phyloP scores from a whole-genome alignment of 2,797 vertebrate genomes.

The Silurus aristotelis region DNA sequence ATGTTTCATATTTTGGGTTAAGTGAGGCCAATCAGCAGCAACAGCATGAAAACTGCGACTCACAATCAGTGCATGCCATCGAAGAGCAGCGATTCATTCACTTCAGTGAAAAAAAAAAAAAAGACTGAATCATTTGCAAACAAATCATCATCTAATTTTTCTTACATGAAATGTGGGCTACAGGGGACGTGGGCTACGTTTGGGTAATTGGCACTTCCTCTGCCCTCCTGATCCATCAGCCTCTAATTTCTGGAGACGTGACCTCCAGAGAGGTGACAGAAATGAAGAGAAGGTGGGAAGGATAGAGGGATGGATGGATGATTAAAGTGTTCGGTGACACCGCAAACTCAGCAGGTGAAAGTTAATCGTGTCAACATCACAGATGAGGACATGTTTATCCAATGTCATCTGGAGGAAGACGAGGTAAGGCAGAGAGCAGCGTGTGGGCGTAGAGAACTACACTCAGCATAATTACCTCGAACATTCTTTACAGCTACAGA shows the following conservation, averaged over 20 bases:
- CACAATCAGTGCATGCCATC: neutral
- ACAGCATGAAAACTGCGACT: neutral
- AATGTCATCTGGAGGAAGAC: constrained; percentile 52
- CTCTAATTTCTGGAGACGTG: constrained; percentile 48
- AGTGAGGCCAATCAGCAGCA: no score
- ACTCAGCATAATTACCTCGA: constrained; percentile 43
- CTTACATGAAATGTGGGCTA: neutral
- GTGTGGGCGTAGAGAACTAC: constrained; percentile 27
- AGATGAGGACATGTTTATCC: constrained; percentile 59
- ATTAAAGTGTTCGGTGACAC: constrained; percentile 56
- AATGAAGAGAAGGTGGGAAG: constrained; percentile 22
- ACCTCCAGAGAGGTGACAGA: constrained; percentile 41
- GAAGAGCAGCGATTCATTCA: neutral
- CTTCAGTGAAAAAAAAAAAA: neutral
- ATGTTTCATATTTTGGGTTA: neutral
- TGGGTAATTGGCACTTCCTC: constrained; percentile 46
- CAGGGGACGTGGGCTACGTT: constrained; percentile 6
- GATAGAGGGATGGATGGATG: constrained; percentile 49
- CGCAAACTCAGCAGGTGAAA: constrained; percentile 55
- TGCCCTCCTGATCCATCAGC: constrained; percentile 29
- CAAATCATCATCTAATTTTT: neutral
- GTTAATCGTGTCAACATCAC: constrained; percentile 62
- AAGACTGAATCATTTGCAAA: neutral
- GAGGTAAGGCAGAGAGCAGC: constrained; percentile 40
- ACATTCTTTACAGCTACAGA: constrained; percentile 26